Evolutionary conservation across 2,888 invertebrate species (phyloP).

Genomic region (Acleris sparsana): DNA sequence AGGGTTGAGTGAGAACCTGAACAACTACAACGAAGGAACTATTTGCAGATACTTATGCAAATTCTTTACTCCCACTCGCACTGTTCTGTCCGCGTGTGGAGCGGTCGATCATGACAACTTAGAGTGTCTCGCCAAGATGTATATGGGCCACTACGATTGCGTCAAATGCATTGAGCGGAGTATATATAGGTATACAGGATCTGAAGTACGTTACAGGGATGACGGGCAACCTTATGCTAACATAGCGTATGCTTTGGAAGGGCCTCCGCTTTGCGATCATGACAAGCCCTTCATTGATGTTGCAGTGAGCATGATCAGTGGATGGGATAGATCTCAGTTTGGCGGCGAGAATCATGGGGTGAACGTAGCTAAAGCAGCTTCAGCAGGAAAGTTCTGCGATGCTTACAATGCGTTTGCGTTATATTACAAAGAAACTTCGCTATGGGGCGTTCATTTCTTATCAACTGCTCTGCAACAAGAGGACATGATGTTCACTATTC

Average conservation of each 20-base stretch:
- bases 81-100: conserved; percentile 96
- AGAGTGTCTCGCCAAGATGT: conserved; percentile 88
- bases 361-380: conserved; percentile 63
- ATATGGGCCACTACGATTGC: conserved; percentile 85
- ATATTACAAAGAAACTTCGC: conserved; percentile 97
- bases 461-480: conserved; percentile 86
- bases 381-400: conserved; percentile 87
- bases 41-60: conserved; percentile 90
- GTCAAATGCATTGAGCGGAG: conserved; percentile 74
- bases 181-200: conserved; percentile 92
- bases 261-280: conserved; percentile 94
- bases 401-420: conserved; percentile 98
- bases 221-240: conserved; percentile 95
- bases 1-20: conserved; percentile 88
- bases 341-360: conserved; percentile 89
- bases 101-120: conserved; percentile 94
- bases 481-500: conserved; percentile 88
- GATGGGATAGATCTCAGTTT: conserved; percentile 94
- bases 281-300: conserved; percentile 97
- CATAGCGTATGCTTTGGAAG: conserved; percentile 95
- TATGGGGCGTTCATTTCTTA: conserved; percentile 96
- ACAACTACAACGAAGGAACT: conserved; percentile 85
- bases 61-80: conserved; percentile 94
- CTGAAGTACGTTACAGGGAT: conserved; percentile 93
- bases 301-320: conserved; percentile 95